A percentile compares a stretch with the other conserved stretches of the same genome.
phyloP scores from a whole-genome alignment of 2,888 invertebrate species.

The Eremobia ochroleuca region DNA sequence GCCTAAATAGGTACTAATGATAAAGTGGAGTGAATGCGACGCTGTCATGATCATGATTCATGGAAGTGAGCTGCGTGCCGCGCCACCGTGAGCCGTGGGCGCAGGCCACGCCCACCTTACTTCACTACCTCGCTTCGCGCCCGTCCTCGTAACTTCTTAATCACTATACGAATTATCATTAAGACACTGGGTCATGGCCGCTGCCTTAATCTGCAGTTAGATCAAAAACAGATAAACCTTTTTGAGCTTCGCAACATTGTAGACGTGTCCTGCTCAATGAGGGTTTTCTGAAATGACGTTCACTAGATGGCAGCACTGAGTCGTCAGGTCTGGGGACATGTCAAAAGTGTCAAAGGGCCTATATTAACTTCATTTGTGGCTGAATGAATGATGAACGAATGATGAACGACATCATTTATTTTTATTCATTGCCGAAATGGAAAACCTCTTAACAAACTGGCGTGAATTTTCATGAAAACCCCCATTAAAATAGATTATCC shows the following conservation, averaged over 20 bases:
- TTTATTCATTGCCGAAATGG: too few species aligned
- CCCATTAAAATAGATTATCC: constrained; percentile 16
- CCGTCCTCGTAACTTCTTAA: constrained; percentile 60
- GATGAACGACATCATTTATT: too few species aligned
- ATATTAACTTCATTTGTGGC: too few species aligned
- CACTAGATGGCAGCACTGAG: too few species aligned
- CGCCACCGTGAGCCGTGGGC: constrained; percentile 60
- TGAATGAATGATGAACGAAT: too few species aligned
- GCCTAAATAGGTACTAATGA: constrained; percentile 59
- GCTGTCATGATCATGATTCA: constrained; percentile 63
- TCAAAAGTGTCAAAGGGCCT: too few species aligned
- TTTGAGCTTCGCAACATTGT: constrained; percentile 24
- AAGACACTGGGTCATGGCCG: constrained; percentile 67
- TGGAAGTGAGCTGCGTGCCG: constrained; percentile 65
- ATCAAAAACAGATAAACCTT: constrained; percentile 65
- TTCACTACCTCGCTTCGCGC: constrained; percentile 31
- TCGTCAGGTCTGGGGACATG: too few species aligned
- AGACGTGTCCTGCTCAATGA: constrained; percentile 19
- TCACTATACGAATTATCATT: constrained; percentile 67
- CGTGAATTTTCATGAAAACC: too few species aligned
- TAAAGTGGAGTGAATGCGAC: constrained; percentile 54
- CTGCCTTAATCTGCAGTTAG: constrained; percentile 62
- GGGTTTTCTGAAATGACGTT: too few species aligned
- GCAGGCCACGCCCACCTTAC: constrained; percentile 56
- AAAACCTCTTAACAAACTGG: too few species aligned